Evolutionary conservation across 1,140 invertebrate genomes (phyloP).

Genomic region (Drosophila gunungcola): DNA sequence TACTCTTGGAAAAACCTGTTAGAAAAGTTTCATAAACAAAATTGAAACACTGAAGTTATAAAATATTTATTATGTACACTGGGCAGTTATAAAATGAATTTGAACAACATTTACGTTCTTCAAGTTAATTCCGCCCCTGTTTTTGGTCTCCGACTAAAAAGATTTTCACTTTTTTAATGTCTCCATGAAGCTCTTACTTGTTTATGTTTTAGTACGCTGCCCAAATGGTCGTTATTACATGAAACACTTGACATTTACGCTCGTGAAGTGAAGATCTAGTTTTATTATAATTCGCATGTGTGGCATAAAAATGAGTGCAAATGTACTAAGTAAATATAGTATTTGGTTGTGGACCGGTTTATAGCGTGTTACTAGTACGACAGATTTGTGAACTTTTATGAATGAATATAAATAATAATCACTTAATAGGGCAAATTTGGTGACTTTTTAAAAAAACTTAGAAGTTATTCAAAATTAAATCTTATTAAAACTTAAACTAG

Average conservation of each 20-base stretch:
- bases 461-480: no score
- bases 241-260: constrained; percentile 53
- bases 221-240: constrained; percentile 47
- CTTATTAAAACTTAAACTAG: no score
- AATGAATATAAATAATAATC: background rate
- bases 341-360: constrained; percentile 6
- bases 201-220: constrained; percentile 39
- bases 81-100: constrained; percentile 3
- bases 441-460: no score
- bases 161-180: constrained; percentile 79
- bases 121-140: constrained; percentile 19
- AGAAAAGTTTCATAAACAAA: background rate
- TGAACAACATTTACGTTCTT: constrained; percentile 11
- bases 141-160: constrained; percentile 25
- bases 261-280: constrained; percentile 43
- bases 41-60: constrained; percentile 18
- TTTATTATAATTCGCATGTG: constrained; percentile 38
- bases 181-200: constrained; percentile 51
- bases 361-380: background rate
- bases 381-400: background rate
- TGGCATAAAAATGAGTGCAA: constrained; percentile 41
- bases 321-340: constrained; percentile 24
- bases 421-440: no score
- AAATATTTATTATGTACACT: constrained; percentile 2
- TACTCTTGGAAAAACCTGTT: constrained; percentile 14